Evolutionary conservation across 92 coral and sea anemone species (phyloP).

Genomic region (Actinernus sp.): DNA sequence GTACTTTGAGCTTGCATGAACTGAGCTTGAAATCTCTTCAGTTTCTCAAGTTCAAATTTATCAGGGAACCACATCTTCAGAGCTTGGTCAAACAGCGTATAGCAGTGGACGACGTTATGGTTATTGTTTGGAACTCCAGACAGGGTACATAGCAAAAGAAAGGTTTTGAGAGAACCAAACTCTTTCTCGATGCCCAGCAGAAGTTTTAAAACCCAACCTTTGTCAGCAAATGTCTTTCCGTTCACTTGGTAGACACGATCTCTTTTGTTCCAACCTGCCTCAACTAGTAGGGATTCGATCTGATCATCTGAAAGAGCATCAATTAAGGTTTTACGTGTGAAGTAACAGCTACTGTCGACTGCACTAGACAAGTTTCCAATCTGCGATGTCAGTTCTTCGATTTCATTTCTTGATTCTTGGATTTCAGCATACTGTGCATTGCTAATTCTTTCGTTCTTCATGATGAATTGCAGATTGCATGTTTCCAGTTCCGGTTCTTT

Average conservation of each 20-base stretch:
- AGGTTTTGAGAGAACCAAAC: not conserved
- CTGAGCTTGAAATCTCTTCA: not conserved
- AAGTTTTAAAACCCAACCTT: not conserved
- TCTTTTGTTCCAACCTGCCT: slow-evolving; percentile 3
- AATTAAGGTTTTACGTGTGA: not conserved
- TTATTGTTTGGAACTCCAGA: not conserved
- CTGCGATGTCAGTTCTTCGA: not conserved
- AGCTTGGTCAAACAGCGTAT: not conserved
- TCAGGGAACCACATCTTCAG: not conserved
- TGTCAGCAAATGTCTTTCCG: not conserved
- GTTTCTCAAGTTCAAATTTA: not conserved
- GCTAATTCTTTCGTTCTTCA: slow-evolving; percentile 6
- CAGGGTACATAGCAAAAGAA: not conserved
- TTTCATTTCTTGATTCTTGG: not conserved
- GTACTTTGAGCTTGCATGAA: not conserved
- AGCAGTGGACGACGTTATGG: not conserved
- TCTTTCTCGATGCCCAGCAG: not conserved
- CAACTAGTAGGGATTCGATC: not conserved
- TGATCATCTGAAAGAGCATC: not conserved
- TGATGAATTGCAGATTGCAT: slow-evolving; percentile 18
- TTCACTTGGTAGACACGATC: not conserved
- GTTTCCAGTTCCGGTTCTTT: slow-evolving; percentile 26
- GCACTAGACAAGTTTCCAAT: not conserved
- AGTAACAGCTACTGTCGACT: not conserved
- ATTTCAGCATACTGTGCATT: slow-evolving; percentile 11